Evolutionary conservation across 2,113 vertebrate genomes (phyloP), one percentile per base, ranked within the genome.

Genomic region (Rafetus swinhoei): DNA sequence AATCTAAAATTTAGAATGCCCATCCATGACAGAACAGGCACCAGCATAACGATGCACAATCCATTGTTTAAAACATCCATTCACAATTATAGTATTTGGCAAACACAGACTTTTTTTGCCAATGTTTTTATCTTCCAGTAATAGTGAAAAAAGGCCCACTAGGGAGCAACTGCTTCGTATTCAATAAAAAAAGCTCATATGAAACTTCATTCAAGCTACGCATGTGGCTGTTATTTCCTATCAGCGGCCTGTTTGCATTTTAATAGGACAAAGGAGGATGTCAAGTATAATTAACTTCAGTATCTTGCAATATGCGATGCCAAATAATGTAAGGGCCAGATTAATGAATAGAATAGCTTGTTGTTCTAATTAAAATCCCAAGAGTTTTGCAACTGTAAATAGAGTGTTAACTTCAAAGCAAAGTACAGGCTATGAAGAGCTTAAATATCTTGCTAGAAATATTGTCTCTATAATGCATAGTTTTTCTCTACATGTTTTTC

Each of bases 11-110:
- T 85, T 2, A 0, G 25, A 91, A 81, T 55, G 91, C 8, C 39
- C 76, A 29, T 2, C 72, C 62, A 77, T 80, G 62, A 90, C 35
- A 93, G 87, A n/a, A 81, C 72, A 79, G 50, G 18, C 60, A n/a
- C 0, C 4, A 59, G 62, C 82, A 80, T 54, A 0, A 0, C 25
- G 45, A 52, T 0, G 0, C 93, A 62, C 16, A 55, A 74, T 6
- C 27, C 19, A 24, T 69, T 52, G 91, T 27, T 84, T 80, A 77
- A 88, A 93, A 69, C 11, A 81, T 4, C 35, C 56, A 12, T 76
- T 92, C 60, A 52, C 54, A 85, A 79, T 83, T 57, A 90, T 0
- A 1, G 19, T 39, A 80, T 80, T 57, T 80, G 77, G 62, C 27
- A 91, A 94, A 93, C 12, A 85, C 1, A 83, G 53, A 32, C 27